Evolutionary conservation across 2,797 vertebrate species (phyloP).

Genomic region (Siniperca undulata): DNA sequence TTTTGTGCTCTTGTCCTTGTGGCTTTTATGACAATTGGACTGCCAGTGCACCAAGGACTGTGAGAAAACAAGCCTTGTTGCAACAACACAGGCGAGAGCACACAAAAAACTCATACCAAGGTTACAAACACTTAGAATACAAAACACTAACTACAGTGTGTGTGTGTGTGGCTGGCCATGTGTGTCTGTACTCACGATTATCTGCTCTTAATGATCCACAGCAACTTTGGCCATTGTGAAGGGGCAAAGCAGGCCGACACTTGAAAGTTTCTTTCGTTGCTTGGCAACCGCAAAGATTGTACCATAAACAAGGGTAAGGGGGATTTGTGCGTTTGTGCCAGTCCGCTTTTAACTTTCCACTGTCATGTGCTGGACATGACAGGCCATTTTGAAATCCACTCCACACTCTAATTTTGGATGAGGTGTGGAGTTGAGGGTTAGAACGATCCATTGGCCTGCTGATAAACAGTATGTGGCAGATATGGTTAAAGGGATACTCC

Average conservation of each 20-base stretch:
- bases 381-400: conserved; percentile 61
- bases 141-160: background rate
- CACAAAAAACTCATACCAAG: conserved; percentile 41
- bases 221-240: conserved; percentile 26
- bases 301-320: conserved; percentile 55
- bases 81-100: background rate
- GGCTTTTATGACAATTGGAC: conserved; percentile 50
- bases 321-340: conserved; percentile 42
- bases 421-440: conserved; percentile 46
- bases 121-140: conserved; percentile 31
- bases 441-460: background rate
- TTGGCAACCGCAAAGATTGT: conserved; percentile 49
- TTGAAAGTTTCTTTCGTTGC: conserved; percentile 46
- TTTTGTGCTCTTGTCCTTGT: conserved; percentile 50
- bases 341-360: conserved; percentile 67
- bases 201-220: conserved; percentile 12
- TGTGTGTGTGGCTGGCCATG: conserved; percentile 1
- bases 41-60: conserved; percentile 30
- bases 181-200: conserved; percentile 5
- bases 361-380: conserved; percentile 38
- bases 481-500: background rate
- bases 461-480: background rate
- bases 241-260: conserved; percentile 1
- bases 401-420: conserved; percentile 68
- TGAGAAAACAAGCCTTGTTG: conserved; percentile 36